These are phyloP conservation scores for Callyntrura sp. DNA, from an alignment of 2,888 invertebrate genomes.

Conservation along the genomic window DNA sequence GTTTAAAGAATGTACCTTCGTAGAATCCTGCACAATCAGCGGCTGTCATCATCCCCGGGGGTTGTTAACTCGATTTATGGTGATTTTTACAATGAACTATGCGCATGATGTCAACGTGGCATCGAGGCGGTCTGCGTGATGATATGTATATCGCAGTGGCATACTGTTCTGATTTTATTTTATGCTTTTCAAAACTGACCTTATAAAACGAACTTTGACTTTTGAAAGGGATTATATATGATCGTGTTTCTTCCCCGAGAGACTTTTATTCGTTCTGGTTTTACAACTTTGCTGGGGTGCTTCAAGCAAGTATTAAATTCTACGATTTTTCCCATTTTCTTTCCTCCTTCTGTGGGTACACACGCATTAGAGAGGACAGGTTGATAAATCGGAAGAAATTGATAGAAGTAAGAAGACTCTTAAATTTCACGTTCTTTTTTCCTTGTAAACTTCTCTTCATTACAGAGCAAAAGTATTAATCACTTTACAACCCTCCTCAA, in stretches of 20 bases:
- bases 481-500: too few species aligned
- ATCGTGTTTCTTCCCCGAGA: neutral
- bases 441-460: too few species aligned
- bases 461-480: too few species aligned
- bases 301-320: neutral
- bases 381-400: neutral
- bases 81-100: neutral
- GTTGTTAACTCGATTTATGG: slow-evolving; percentile 3
- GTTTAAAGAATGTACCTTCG: too few species aligned
- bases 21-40: neutral
- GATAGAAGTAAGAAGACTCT: too few species aligned
- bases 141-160: neutral
- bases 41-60: slow-evolving; percentile 22
- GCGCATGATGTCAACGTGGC: neutral
- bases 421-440: too few species aligned
- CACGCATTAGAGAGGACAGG: neutral
- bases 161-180: slow-evolving; percentile 30
- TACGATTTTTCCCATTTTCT: too few species aligned
- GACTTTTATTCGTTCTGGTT: neutral
- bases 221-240: neutral
- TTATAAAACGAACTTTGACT: slow-evolving; percentile 28
- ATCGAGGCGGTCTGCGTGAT: neutral
- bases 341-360: too few species aligned
- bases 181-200: slow-evolving; percentile 2
- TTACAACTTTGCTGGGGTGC: neutral